These are phyloP conservation scores for Echinarachnius parma DNA, from an alignment of 53 echinoderm and acorn worm genomes.

Conservation along the genomic window DNA sequence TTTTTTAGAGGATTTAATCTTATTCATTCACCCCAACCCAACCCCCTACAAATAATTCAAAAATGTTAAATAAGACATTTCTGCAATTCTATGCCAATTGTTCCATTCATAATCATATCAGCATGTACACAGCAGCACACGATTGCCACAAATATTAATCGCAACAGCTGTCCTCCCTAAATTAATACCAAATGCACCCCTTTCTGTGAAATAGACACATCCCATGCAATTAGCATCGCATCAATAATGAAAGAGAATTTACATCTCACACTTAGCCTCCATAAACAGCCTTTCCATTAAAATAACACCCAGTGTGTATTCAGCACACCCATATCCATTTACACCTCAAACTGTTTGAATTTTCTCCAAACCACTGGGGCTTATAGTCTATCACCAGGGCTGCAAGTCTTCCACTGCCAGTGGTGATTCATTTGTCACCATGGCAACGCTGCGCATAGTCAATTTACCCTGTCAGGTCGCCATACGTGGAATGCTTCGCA, in stretches of 20 bases:
- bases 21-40: too few species aligned
- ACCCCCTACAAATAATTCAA: too few species aligned
- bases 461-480: slow-evolving; percentile 36
- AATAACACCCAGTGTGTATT: neutral
- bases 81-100: too few species aligned
- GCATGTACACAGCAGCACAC: too few species aligned
- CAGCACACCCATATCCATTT: neutral
- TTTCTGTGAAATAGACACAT: slow-evolving; percentile 7
- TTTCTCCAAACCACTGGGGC: slow-evolving; percentile 18
- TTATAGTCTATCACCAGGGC: too few species aligned
- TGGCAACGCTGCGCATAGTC: slow-evolving; percentile 43
- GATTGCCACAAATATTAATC: too few species aligned
- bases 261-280: slow-evolving; percentile 14
- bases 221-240: slow-evolving; percentile 27
- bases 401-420: slow-evolving; percentile 9
- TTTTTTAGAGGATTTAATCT: too few species aligned
- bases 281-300: neutral
- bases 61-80: too few species aligned
- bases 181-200: too few species aligned
- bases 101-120: too few species aligned
- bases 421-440: slow-evolving; percentile 43
- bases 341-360: neutral
- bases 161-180: too few species aligned
- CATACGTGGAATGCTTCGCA: slow-evolving; percentile 18
- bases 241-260: slow-evolving; percentile 33